Evolutionary conservation across 2,888 invertebrate genomes (phyloP).

Genomic region (Tenthredo mesomela): DNA sequence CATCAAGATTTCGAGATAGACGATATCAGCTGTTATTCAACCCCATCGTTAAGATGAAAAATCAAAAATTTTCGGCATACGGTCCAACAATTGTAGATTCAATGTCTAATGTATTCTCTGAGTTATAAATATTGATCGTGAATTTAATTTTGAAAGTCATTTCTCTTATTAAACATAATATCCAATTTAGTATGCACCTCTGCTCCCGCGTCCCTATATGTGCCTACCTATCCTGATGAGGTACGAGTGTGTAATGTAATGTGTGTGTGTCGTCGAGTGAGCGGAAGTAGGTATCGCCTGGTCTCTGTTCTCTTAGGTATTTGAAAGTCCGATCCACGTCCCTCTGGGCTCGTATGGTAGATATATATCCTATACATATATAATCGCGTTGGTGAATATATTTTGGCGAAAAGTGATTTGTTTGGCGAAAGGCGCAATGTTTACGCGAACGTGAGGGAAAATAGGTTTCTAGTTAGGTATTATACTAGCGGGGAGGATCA

Average conservation of each 20-base stretch:
- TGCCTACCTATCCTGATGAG: background rate
- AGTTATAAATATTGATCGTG: background rate
- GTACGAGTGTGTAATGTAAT: constrained; percentile 4
- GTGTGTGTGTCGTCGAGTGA: background rate
- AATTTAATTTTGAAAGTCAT: background rate
- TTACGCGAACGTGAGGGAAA: background rate
- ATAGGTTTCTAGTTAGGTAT: background rate
- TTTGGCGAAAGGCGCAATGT: constrained; percentile 29
- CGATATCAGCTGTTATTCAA: background rate
- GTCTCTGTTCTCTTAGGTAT: constrained; percentile 35
- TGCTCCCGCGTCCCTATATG: background rate
- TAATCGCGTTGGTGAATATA: background rate
- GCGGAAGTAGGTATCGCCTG: constrained; percentile 29
- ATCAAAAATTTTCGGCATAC: background rate
- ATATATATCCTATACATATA: background rate
- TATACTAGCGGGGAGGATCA: constrained; percentile 62
- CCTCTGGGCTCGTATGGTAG: background rate
- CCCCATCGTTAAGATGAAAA: background rate
- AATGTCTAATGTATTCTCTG: background rate
- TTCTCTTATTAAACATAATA: background rate
- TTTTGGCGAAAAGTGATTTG: background rate
- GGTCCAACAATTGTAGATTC: background rate
- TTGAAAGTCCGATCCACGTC: background rate
- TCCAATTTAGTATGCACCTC: constrained; percentile 3
- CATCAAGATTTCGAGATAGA: background rate